Evolutionary conservation across 2,888 invertebrate genomes (phyloP), one percentile per base, ranked within the genome.

Genomic region (Spicauda simplicius): DNA sequence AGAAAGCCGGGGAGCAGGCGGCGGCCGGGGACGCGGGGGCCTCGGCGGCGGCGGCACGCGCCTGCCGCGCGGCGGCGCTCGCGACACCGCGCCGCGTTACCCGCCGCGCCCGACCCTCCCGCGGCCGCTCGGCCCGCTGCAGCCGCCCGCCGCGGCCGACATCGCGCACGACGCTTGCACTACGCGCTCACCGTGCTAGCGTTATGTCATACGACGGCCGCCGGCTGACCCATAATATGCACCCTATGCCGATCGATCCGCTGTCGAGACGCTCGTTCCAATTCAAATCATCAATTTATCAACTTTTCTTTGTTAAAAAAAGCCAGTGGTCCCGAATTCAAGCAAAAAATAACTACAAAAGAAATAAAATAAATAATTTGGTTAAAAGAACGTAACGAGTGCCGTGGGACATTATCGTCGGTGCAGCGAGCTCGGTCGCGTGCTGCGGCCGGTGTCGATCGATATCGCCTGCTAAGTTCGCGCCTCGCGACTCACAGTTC

Each of bases 391-490:
- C 65, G 68, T 69, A 71, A 74, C 69, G 70, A 70, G 69, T 60
- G 71, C 70, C 72, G 75, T 75, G 75, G 74, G 75, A 76, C 74
- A 73, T 70, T 70, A 72, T 65, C 70, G 71, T 70, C 80, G 84
- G 84, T 88, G 90, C 89, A 89, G 82, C 86, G 83, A 82, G 75
- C 81, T 79, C 80, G 84, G 82, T 90, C 88, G 91, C 92, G 91
- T 91, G 92, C 85, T 84, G 80, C 80, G 80, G 75, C 80, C 80
- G 79, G 76, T 78, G 77, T 73, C 83, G 89, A 90, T 91, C 91
- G 88, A 91, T 91, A 91, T 83, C 81, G 82, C 85, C 84, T 85
- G 88, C 87, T 84, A 86, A 86, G 80, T 87, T 90, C 82, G 85
- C 87, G 86, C 84, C 84, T 84, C 79, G 80, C 80, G 74, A 80